A percentile compares a stretch with the other conserved stretches of the same genome.
phyloP scores from a whole-genome alignment of 2,888 invertebrate genomes.

The Ganaspis brasiliensis region DNA sequence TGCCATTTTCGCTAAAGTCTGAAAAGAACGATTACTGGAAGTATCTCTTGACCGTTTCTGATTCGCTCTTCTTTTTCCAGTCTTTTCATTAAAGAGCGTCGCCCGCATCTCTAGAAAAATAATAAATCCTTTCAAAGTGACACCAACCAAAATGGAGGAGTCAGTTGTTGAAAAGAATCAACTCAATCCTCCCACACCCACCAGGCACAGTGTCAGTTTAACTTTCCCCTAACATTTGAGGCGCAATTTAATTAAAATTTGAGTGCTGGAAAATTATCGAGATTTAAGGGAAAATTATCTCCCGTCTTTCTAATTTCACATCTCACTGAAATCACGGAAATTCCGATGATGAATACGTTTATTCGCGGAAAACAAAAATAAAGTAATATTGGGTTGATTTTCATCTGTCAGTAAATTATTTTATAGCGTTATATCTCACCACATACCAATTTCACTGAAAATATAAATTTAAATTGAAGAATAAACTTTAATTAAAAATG shows the following conservation, averaged over 20 bases:
- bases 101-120: constrained; percentile 27
- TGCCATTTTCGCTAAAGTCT: constrained; percentile 17
- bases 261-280: constrained; percentile 38
- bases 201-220: neutral
- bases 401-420: neutral
- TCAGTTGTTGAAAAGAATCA: constrained; percentile 37
- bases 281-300: constrained; percentile 23
- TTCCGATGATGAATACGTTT: constrained; percentile 9
- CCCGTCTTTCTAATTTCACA: constrained; percentile 28
- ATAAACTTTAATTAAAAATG: too few species aligned
- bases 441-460: neutral
- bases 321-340: constrained; percentile 13
- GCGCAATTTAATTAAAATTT: constrained; percentile 38
- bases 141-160: constrained; percentile 19
- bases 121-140: constrained; percentile 35
- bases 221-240: neutral
- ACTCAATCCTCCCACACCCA: neutral
- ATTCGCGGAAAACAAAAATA: neutral
- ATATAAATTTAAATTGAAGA: too few species aligned
- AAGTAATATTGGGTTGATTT: neutral
- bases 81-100: constrained; percentile 40
- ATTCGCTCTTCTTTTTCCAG: constrained; percentile 14
- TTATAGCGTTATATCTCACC: neutral
- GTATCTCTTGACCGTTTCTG: constrained; percentile 32
- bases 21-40: constrained; percentile 35